Evolutionary conservation across 2,888 invertebrate species (phyloP).

Genomic region (Lasioglossum leucozonium): DNA sequence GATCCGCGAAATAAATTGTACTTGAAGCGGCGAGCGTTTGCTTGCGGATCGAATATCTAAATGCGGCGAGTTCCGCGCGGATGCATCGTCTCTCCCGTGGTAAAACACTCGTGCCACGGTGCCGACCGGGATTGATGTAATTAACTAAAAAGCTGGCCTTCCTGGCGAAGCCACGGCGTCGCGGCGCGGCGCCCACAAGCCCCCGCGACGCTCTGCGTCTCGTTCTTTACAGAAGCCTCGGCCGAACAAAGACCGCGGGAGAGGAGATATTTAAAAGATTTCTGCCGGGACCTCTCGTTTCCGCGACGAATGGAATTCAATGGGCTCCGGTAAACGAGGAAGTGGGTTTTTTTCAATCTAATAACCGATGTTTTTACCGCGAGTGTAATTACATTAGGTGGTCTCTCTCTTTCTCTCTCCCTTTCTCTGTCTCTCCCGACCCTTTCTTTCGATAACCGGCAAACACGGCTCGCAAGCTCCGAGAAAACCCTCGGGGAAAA

Average conservation of each 20-base stretch:
- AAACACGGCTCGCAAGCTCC: neutral
- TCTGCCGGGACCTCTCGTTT: slow-evolving; percentile 72
- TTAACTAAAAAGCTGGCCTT: slow-evolving; percentile 69
- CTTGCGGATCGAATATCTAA: slow-evolving; percentile 16
- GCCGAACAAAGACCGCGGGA: slow-evolving; percentile 69
- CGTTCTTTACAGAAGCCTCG: slow-evolving; percentile 64
- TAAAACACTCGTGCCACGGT: slow-evolving; percentile 25
- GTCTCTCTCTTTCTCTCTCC: neutral
- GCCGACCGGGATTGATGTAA: slow-evolving; percentile 69
- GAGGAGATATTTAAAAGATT: slow-evolving; percentile 75
- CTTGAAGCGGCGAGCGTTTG: neutral
- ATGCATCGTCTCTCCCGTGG: slow-evolving; percentile 19
- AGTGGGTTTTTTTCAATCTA: slow-evolving; percentile 58
- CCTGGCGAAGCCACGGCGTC: slow-evolving; percentile 13
- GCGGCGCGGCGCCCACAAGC: neutral
- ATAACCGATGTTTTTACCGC: slow-evolving; percentile 16
- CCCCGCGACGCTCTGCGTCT: slow-evolving; percentile 46
- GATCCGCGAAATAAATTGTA: slow-evolving; percentile 9
- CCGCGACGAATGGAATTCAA: slow-evolving; percentile 73
- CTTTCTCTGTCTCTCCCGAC: neutral
- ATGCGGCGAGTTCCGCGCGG: slow-evolving; percentile 15
- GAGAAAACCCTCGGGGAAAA: neutral
- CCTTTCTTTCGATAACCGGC: slow-evolving; percentile 11
- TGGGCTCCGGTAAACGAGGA: slow-evolving; percentile 66
- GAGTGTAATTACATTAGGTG: slow-evolving; percentile 14